phyloP scores from a whole-genome alignment of 2,888 invertebrate species.

The Rotaria macrura region DNA sequence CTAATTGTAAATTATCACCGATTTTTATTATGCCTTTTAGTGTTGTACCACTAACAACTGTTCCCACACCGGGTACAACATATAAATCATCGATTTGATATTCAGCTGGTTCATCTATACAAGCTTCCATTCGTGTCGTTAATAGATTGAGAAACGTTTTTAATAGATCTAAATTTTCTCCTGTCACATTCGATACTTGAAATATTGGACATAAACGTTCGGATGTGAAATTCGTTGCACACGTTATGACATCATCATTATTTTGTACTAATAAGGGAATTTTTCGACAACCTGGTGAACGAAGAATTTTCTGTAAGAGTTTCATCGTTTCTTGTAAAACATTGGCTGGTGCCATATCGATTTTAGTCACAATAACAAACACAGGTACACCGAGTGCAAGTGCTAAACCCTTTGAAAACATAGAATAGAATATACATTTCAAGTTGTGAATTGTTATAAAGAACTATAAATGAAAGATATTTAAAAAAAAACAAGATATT shows the following conservation, averaged over 20 bases:
- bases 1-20: slow-evolving; percentile 83
- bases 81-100: slow-evolving; percentile 95
- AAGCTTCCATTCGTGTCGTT: slow-evolving; percentile 67
- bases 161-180: slow-evolving; percentile 79
- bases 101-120: slow-evolving; percentile 77
- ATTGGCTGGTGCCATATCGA: slow-evolving; percentile 84
- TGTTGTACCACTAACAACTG: slow-evolving; percentile 91
- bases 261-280: slow-evolving; percentile 90
- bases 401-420: slow-evolving; percentile 61
- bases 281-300: slow-evolving; percentile 92
- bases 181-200: slow-evolving; percentile 94
- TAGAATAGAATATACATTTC: no score
- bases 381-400: slow-evolving; percentile 90
- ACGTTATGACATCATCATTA: slow-evolving; percentile 81
- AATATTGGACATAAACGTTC: slow-evolving; percentile 94
- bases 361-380: slow-evolving; percentile 95
- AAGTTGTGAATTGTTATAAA: no score
- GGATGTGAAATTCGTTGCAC: slow-evolving; percentile 93
- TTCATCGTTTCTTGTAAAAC: slow-evolving; percentile 78
- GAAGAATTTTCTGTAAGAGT: slow-evolving; percentile 77
- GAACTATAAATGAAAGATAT: no score
- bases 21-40: slow-evolving; percentile 78
- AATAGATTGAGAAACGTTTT: slow-evolving; percentile 91
- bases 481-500: no score
- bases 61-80: slow-evolving; percentile 91